Conservation (phyloP, 2,113 vertebrate genomes). For the Plecotus auritus region DNA sequence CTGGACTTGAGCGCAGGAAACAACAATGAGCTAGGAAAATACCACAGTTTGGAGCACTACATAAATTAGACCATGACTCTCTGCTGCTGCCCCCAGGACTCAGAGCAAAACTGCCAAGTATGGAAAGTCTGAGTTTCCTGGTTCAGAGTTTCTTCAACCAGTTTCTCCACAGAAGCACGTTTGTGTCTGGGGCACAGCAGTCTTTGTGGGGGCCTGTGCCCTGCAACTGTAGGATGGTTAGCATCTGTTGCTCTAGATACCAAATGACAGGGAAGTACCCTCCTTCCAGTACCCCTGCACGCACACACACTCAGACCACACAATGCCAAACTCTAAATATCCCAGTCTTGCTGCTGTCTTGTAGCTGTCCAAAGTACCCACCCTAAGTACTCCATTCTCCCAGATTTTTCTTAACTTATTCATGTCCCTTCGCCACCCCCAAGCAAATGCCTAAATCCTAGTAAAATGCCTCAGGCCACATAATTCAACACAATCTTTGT, state of each 20-base stretch:
- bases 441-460: background rate
- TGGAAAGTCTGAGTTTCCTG: background rate
- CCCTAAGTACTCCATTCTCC: background rate
- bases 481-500: background rate
- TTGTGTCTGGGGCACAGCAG: background rate
- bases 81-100: background rate
- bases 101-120: background rate
- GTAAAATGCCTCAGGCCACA: background rate
- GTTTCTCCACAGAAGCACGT: background rate
- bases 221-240: background rate
- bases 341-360: background rate
- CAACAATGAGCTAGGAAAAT: background rate
- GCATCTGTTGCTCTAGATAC: background rate
- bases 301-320: no score
- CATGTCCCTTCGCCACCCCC: background rate
- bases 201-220: background rate
- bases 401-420: background rate
- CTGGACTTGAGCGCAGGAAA: background rate
- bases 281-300: fast-evolving
- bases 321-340: background rate
- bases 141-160: background rate
- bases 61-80: background rate
- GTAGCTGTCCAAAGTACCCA: background rate
- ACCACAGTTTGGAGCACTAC: background rate
- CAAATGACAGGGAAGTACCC: no score